Base-by-base conservation (phyloP, 2,888 invertebrate species). In the Vesta saturnalis region DNA sequence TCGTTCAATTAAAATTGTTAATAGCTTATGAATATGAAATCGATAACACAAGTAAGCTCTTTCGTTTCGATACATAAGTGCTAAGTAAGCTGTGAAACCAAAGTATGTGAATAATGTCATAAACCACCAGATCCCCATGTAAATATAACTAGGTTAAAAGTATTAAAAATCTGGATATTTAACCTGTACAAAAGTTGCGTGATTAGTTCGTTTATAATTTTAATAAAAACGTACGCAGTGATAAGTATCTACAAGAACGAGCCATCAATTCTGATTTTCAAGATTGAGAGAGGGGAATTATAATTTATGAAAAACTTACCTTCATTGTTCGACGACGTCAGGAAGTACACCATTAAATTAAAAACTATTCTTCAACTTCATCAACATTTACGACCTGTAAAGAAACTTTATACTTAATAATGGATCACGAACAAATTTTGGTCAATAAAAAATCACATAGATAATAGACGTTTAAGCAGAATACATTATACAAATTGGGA, bases 291-390 rank as follows among this genome's bases (percentile, higher is more conserved):
- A 39, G 8, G 39, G n/a, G n/a, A 39, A n/a, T n/a, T 6, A 39
- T 39, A 39, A 39, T 39, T 39, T n/a, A 39, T 10, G 2, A 39
- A 39, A 39, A 35, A 16, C 52, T 61, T 61, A 61, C 60, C 60
- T 61, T 22, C 22, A 52, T 23, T 52, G 52, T 19, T 61, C 60
- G 52, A 35, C 35, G 60, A 52, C 47, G 60, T 14, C 52, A 19
- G 18, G 14, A 52, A 49, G 19, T 52, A 23, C 15, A 49, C 21
- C 43, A 22, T 21, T 39, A 60, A 60, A 52, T 19, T 18, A 39
- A 19, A 58, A 39, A 19, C 19, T 15, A 14, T n/a, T 58, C 39
- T 39, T 58, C 30, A 52, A 52, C 52, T 52, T 52, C 60, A 54
- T 30, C 30, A 18, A 35, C 18, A 52, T 35, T 18, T 23, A 30